These are phyloP conservation scores for Epizoanthus fatuus DNA, from an alignment of 92 coral and sea anemone genomes.

Conservation along the genomic window DNA sequence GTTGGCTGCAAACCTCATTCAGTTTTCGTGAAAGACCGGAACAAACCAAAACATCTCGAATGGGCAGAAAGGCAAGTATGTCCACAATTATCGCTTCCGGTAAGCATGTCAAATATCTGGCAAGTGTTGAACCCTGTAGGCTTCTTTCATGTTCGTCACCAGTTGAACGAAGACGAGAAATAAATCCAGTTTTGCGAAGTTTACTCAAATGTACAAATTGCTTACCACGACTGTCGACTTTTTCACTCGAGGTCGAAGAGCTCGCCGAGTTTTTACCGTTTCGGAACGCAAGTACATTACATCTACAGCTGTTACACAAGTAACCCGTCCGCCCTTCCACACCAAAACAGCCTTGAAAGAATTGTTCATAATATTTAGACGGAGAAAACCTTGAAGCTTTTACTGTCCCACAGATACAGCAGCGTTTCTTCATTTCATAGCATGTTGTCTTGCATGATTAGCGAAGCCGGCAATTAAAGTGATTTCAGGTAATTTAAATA, in stretches of 20 bases:
- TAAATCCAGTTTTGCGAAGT: background rate
- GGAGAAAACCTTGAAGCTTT: background rate
- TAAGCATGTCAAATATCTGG: no score
- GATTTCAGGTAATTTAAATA: background rate
- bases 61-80: background rate
- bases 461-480: background rate
- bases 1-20: background rate
- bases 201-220: background rate
- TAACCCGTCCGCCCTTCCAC: background rate
- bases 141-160: no score
- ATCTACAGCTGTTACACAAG: no score
- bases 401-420: background rate
- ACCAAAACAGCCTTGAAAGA: background rate
- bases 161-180: background rate
- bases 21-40: background rate
- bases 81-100: background rate
- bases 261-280: background rate
- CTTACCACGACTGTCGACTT: conserved; percentile 6
- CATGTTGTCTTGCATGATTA: no score
- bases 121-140: no score
- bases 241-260: background rate
- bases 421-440: background rate
- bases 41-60: conserved; percentile 8
- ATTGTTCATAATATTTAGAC: background rate
- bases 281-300: background rate